A percentile compares a stretch with the other conserved stretches of the same genome.
These are phyloP conservation scores for Neotoxoptera formosana DNA, from an alignment of 1,140 invertebrate genomes.

Conservation along the genomic window DNA sequence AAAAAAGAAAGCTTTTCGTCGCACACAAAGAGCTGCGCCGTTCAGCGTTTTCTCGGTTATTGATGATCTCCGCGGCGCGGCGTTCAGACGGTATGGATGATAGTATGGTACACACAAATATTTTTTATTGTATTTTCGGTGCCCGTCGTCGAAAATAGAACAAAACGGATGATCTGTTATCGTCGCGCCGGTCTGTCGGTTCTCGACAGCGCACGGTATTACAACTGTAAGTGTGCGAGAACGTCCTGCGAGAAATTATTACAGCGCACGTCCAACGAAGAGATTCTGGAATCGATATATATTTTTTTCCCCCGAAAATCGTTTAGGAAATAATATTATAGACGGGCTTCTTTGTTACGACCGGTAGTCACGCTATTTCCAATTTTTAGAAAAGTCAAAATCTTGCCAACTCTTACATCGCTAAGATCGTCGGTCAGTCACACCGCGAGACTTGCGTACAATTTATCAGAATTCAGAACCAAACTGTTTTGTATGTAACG, in stretches of 20 bases:
- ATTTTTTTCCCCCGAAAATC: background rate
- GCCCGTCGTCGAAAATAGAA: conserved; percentile 19
- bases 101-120: background rate
- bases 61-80: background rate
- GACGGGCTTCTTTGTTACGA: background rate
- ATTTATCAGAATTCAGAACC: background rate
- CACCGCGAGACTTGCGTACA: background rate
- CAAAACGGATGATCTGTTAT: conserved; percentile 19
- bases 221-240: background rate
- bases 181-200: background rate
- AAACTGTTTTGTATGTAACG: background rate
- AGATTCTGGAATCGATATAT: background rate
- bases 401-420: background rate
- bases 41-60: background rate
- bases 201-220: background rate
- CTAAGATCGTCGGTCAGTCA: no score
- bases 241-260: background rate
- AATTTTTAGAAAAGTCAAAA: background rate
- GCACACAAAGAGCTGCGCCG: background rate
- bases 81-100: background rate
- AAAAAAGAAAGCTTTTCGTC: conserved; percentile 21
- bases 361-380: no score
- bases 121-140: background rate
- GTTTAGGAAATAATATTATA: background rate
- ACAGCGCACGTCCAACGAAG: background rate